Evolutionary conservation across 2,113 vertebrate species (phyloP), one percentile per base, ranked within the genome.

Genomic region (Numenius arquata): DNA sequence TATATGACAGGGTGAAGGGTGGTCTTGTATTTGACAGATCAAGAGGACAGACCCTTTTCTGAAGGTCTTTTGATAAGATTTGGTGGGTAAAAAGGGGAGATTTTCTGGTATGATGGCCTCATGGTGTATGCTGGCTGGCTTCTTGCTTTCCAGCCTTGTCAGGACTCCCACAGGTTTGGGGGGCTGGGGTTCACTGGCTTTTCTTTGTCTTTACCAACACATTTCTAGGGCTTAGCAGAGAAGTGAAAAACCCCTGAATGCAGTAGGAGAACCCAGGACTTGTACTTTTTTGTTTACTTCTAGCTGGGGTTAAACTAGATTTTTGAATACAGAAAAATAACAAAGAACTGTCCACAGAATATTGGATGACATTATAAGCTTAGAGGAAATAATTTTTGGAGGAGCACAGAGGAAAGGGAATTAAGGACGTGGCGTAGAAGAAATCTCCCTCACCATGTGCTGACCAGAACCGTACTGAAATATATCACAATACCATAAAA

Each of bases 121-220:
- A 3, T 72, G 30, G 25, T 11, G 1, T 20, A 22, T 52, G 18
- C 20, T 71, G 56, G 4, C 6, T 67, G 41, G 12, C 8, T 86
- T 27, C 15, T 41, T 41, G 29, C 53, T 85, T 74, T 53, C 12
- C 71, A 82, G 32, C 16, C 48, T 34, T 26, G 19, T 40, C 38
- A 50, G 52, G 23, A 27, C 11, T 6, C 9, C 21, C 5, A 8
- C 0, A 5, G 2, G 2, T 14, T 20, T 5, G 8, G 5, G 15
- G 12, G 16, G 4, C 2, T 53, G 29, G 15, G 22, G 7, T 32
- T 82, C 30, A 5, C 4, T 23, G 53, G 8, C 11, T 18, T 22
- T 79, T 40, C 17, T 48, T 19, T 41, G 3, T 21, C 32, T 78
- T 80, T 47, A 29, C 12, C 53, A 36, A 7, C 15, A 12, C 19